Percentiles rank a stretch among this genome's conserved stretches.
Evolutionary conservation across 2,113 vertebrate species (phyloP).

Genomic region (Chionomys nivalis): DNA sequence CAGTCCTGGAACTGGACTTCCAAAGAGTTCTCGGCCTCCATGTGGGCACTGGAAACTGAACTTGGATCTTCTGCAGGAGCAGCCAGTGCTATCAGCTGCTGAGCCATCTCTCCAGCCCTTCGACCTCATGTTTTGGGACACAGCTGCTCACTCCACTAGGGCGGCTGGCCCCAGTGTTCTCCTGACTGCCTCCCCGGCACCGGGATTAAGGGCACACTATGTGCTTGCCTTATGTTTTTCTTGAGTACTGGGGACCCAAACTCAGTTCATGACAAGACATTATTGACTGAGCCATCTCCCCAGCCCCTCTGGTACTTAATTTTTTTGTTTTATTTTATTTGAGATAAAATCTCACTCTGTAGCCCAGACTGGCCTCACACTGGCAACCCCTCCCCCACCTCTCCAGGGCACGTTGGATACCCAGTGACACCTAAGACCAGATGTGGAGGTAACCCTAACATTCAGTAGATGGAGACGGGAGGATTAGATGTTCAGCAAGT

Average conservation of each 20-base stretch:
- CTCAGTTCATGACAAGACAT: too few relatives aligned
- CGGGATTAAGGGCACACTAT: not conserved
- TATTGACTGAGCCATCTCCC: not conserved
- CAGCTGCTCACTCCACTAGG: not conserved
- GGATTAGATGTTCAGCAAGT: not conserved
- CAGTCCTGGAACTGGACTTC: not conserved
- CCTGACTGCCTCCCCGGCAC: not conserved
- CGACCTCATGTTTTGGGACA: not conserved
- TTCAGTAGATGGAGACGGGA: not conserved
- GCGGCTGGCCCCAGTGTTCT: not conserved
- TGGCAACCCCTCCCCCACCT: not conserved
- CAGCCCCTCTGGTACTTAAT: not conserved
- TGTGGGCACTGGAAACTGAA: not conserved
- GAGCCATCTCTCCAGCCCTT: not conserved
- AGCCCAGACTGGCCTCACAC: not conserved
- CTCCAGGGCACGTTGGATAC: not conserved
- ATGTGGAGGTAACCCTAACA: too few relatives aligned
- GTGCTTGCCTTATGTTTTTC: not conserved
- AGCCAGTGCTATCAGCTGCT: not conserved
- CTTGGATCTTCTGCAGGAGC: not conserved
- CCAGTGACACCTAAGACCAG: too few relatives aligned
- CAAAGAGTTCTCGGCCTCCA: not conserved
- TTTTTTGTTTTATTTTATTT: not conserved
- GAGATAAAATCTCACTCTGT: not conserved
- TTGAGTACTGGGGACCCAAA: not conserved